These are phyloP conservation scores for Hydropsyche betteni DNA, from an alignment of 2,888 invertebrate genomes.

Conservation along the genomic window DNA sequence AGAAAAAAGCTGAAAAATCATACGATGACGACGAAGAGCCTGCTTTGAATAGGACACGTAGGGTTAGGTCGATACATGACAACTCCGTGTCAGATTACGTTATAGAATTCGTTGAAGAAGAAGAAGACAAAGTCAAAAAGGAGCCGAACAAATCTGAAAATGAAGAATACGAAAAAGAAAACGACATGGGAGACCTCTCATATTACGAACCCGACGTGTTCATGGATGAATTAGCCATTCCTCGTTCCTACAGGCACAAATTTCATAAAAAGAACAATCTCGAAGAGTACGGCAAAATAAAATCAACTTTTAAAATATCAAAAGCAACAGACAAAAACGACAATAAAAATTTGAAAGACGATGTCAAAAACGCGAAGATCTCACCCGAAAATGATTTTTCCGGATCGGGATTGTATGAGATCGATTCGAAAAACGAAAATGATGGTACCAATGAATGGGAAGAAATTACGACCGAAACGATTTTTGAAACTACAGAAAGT, in stretches of 20 bases:
- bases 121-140: constrained; percentile 22
- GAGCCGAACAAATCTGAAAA: constrained; percentile 32
- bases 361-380: background rate
- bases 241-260: constrained; percentile 20
- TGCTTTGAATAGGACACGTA: constrained; percentile 6
- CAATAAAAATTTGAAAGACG: constrained; percentile 6
- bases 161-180: constrained; percentile 50
- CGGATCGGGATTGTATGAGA: background rate
- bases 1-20: constrained; percentile 44
- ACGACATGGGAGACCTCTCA: constrained; percentile 51
- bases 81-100: constrained; percentile 38
- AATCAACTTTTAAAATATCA: background rate
- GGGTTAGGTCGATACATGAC: constrained; percentile 33
- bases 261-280: background rate
- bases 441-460: background rate
- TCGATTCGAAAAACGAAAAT: background rate
- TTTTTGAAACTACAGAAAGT: background rate
- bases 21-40: constrained; percentile 35
- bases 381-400: background rate
- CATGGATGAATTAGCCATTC: constrained; percentile 38
- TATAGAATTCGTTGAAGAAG: constrained; percentile 36
- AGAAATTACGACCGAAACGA: background rate
- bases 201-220: constrained; percentile 47
- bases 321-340: background rate
- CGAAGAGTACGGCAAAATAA: no score